phyloP scores from a whole-genome alignment of 2,888 invertebrate species.

The Tetranychus piercei region DNA sequence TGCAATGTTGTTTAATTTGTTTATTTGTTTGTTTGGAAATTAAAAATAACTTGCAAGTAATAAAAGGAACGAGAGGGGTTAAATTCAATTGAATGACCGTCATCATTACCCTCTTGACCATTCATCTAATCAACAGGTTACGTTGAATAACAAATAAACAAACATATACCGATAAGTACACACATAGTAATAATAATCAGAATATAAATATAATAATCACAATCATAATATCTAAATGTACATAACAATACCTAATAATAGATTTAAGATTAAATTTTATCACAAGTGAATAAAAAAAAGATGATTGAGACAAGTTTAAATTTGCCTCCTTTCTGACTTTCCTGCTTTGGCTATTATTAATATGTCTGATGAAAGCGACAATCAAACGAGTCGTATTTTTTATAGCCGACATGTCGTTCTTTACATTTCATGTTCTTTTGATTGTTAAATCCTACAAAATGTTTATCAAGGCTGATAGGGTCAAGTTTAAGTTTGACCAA shows the following conservation, averaged over 20 bases:
- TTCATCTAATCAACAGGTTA: neutral
- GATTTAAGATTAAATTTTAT: neutral
- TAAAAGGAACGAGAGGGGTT: neutral
- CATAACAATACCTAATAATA: conserved; percentile 4
- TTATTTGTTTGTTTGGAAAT: neutral
- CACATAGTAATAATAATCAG: neutral
- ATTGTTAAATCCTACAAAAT: neutral
- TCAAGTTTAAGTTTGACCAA: neutral
- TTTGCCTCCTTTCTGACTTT: too few relatives aligned
- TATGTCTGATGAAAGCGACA: too few relatives aligned
- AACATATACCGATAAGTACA: neutral
- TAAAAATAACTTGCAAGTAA: neutral
- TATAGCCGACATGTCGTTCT: too few relatives aligned
- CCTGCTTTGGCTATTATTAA: too few relatives aligned
- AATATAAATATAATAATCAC: neutral
- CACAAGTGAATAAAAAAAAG: neutral
- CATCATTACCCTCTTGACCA: neutral
- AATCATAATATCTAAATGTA: neutral
- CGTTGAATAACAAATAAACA: too few relatives aligned
- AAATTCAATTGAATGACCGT: neutral
- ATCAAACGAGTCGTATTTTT: too few relatives aligned
- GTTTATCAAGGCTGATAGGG: neutral
- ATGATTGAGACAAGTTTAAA: neutral
- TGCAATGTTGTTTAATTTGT: neutral
- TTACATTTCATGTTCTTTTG: neutral